A percentile compares a stretch with the other conserved stretches of the same genome.
Evolutionary conservation across 2,113 vertebrate species (phyloP).

Genomic region (Ciconia boyciana): DNA sequence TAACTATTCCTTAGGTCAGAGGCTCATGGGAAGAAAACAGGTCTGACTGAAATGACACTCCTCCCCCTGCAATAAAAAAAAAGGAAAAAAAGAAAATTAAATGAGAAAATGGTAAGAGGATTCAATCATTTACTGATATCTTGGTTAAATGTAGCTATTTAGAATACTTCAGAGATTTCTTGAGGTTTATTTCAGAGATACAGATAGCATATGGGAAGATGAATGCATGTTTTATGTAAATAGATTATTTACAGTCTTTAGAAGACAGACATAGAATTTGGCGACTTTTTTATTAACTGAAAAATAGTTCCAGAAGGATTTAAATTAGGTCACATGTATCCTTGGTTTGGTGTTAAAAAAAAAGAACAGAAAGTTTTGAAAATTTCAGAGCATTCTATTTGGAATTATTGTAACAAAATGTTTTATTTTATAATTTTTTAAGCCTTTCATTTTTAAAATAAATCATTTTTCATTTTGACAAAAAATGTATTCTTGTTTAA

Average conservation of each 20-base stretch:
- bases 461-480: background rate
- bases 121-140: background rate
- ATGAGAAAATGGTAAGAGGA: background rate
- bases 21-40: background rate
- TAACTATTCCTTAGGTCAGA: background rate
- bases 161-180: background rate
- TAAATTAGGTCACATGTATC: background rate
- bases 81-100: background rate
- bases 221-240: background rate
- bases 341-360: background rate
- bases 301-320: background rate
- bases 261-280: background rate
- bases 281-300: background rate
- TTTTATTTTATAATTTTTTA: background rate
- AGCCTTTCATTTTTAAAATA: background rate
- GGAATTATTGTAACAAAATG: background rate
- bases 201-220: background rate
- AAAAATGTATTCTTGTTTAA: background rate
- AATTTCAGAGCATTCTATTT: background rate
- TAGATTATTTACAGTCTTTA: background rate
- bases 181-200: background rate
- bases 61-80: accelerated
- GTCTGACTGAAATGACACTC: background rate
- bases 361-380: background rate
- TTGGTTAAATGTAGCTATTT: background rate